Conservation (phyloP, 2,113 vertebrate genomes). For the Chelonoidis abingdonii region DNA sequence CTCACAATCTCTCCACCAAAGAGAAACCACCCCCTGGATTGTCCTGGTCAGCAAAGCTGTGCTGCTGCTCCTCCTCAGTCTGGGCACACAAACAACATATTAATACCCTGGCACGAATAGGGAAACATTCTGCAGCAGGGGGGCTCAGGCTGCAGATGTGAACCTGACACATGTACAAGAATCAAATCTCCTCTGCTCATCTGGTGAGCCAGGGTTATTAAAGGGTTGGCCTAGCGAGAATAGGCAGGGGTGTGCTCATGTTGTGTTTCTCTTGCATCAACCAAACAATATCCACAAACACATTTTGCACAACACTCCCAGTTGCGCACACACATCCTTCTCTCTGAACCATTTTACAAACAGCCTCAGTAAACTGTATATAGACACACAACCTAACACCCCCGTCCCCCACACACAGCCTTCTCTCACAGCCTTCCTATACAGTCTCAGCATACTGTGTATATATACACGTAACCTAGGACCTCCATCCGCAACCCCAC, state of each 20-base stretch:
- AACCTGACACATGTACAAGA: neutral
- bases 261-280: neutral
- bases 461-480: no score
- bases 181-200: constrained; percentile 7
- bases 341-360: neutral
- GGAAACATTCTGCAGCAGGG: neutral
- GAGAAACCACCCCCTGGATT: neutral
- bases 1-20: neutral
- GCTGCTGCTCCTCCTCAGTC: neutral
- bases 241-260: neutral
- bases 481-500: no score
- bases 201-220: neutral
- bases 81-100: neutral
- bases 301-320: neutral
- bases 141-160: neutral
- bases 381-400: neutral
- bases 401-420: neutral
- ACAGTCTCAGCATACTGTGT: no score
- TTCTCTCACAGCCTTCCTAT: neutral
- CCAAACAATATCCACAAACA: neutral
- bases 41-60: neutral
- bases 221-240: neutral
- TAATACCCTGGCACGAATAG: neutral
- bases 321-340: neutral
- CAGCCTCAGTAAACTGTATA: neutral